Evolutionary conservation across 2,797 vertebrate genomes (phyloP), one percentile per base, ranked within the genome.

Genomic region (Characodon lateralis): DNA sequence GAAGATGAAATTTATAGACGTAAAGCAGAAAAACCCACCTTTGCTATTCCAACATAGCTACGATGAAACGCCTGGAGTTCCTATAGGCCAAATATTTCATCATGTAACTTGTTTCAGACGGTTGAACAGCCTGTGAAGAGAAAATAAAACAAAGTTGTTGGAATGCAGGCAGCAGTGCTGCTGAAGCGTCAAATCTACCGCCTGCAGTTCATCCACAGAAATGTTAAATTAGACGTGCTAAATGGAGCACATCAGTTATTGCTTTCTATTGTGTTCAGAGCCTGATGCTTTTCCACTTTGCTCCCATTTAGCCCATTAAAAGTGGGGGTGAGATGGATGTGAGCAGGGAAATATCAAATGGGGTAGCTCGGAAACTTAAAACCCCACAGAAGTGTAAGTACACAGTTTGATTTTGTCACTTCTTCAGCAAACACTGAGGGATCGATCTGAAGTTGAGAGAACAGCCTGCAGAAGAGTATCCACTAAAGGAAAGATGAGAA

Each of bases 151-250:
- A 66, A 78, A 81, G 74, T 84, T 71, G 81, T 59, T 73, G 74
- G 73, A 71, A 83, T 77, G 80, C 78, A 83, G 58, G 76, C 83
- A 8, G 55, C 80, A 43, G 24, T n/a, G 65, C 78, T 58, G 83
- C 83, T 81, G 78, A 84, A 83, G 89, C 83, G 55, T 84, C 87
- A 87, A 86, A 90, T 88, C 87, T 78, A 75, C 74, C 73, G 73
- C 88, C 91, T 83, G 86, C 89, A 85, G 88, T 89, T 87, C 78
- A 76, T 85, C 80, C 75, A 59, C 81, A 85, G 80, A 90, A 92
- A 92, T 90, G 91, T 90, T 89, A 86, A 85, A 91, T 89, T 83
- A 90, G 86, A 86, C 76, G 73, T 83, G 89, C 92, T 90, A 91
- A 92, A 90, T 86, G 85, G 85, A 93, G 90, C 91, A 80, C 80